These are phyloP conservation scores for Cacajao melanocephalus DNA, from an alignment of 2,797 vertebrate species.

Conservation along the genomic window DNA sequence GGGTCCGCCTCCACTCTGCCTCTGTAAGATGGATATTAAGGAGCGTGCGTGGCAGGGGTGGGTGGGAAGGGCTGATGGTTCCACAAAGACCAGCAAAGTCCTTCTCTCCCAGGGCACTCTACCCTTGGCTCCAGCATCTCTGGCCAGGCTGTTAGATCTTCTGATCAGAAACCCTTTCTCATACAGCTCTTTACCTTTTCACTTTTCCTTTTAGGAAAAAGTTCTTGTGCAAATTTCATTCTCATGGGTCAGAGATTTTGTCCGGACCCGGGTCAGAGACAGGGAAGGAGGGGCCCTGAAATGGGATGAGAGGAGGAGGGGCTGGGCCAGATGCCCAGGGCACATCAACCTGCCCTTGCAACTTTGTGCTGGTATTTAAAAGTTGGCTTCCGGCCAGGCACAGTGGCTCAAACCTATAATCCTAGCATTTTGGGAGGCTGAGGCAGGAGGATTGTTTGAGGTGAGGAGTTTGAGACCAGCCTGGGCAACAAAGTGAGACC, in stretches of 20 bases:
- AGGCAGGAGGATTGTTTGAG: background rate
- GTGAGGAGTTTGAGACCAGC: background rate
- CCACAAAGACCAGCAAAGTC: background rate
- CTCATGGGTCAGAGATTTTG: background rate
- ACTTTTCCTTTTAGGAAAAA: background rate
- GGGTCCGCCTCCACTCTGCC: background rate
- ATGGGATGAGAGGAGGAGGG: background rate
- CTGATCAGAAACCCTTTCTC: background rate
- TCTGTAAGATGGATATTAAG: background rate
- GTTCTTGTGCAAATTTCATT: background rate
- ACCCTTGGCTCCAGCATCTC: background rate
- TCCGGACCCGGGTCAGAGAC: background rate
- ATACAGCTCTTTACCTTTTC: background rate
- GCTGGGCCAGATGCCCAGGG: background rate
- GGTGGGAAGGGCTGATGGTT: background rate
- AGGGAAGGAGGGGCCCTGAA: background rate
- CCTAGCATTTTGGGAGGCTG: background rate
- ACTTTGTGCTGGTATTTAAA: background rate
- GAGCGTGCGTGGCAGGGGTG: background rate
- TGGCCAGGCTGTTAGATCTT: background rate
- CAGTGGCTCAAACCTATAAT: background rate
- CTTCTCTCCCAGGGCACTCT: background rate
- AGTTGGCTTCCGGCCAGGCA: background rate
- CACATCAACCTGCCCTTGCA: background rate
- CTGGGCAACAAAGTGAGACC: background rate